phyloP scores from a whole-genome alignment of 2,113 vertebrate genomes.

The Amblyornis subalaris region DNA sequence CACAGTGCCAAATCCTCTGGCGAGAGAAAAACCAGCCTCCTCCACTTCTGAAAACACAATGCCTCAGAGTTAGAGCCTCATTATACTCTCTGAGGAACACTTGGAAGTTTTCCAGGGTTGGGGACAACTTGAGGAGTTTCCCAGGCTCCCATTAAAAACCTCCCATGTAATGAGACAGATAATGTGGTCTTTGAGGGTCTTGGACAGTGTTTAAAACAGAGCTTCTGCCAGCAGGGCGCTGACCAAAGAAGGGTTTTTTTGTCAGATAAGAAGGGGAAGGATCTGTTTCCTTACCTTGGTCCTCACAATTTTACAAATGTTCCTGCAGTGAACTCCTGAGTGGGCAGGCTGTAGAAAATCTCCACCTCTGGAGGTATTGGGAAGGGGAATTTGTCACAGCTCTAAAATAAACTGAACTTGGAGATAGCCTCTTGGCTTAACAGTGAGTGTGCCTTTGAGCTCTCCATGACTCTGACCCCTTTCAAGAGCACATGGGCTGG shows the following conservation, averaged over 20 bases:
- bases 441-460: neutral
- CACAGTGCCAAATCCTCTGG: neutral
- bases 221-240: neutral
- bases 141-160: neutral
- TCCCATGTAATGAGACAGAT: neutral
- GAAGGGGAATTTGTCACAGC: neutral
- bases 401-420: neutral
- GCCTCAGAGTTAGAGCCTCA: neutral
- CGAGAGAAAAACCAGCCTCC: neutral
- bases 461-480: neutral
- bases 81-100: neutral
- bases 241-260: neutral
- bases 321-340: neutral
- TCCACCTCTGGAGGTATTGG: neutral
- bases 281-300: neutral
- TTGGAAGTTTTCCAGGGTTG: neutral
- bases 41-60: neutral
- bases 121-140: neutral
- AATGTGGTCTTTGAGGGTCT: neutral
- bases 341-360: neutral
- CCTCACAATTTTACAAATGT: neutral
- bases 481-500: neutral
- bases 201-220: neutral
- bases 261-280: neutral
- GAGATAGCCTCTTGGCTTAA: neutral